Base-by-base conservation (phyloP, 2,113 vertebrate species). In the Oxygymnocypris stewartii region DNA sequence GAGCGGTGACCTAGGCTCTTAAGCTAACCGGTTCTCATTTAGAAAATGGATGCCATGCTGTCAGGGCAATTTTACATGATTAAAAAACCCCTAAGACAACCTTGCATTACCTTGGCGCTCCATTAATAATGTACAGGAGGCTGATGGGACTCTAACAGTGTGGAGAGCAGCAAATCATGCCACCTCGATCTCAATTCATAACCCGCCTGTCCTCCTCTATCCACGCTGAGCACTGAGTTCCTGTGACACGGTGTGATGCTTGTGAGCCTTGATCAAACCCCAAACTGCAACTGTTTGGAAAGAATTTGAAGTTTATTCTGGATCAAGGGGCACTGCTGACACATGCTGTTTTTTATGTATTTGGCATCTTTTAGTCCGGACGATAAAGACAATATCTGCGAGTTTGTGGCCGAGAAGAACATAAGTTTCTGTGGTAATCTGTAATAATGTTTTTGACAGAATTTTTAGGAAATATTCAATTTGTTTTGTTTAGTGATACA, bases 11-110 rank as follows among this genome's bases (percentile, higher is more conserved):
- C 47, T 83, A 47, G 73, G 37, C 80, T 82, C 54, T 63, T 87
- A 61, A 76, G 40, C 86, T 83, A 83, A 49, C 73, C 71, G 5
- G 73, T 65, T 67, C 42, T 82, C 71, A 77, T 77, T 87, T 87
- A 51, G 57, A 82, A 77, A 87, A 82, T 71, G 79, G 77, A 74
- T 86, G 65, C 85, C 79, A 61, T 76, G 65, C 85, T 81, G 85
- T 86, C 85, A 87, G 79, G 86, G 74, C 80, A 49, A 77, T 82
- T 87, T 87, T 87, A n/a, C 79, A 87, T 87, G 86, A 87, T 82
- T 87, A 83, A 87, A 87, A 87, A 82, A 87, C 23, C 69, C 74
- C 85, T 49, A 65, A 87, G 79, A 82, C 85, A 82, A 83, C 79
- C 86, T 83, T 82, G 86, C 79, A 67, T 82, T 87, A 88, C 67